Conservation (phyloP, 2,797 vertebrate genomes). For the Crax fasciolata region DNA sequence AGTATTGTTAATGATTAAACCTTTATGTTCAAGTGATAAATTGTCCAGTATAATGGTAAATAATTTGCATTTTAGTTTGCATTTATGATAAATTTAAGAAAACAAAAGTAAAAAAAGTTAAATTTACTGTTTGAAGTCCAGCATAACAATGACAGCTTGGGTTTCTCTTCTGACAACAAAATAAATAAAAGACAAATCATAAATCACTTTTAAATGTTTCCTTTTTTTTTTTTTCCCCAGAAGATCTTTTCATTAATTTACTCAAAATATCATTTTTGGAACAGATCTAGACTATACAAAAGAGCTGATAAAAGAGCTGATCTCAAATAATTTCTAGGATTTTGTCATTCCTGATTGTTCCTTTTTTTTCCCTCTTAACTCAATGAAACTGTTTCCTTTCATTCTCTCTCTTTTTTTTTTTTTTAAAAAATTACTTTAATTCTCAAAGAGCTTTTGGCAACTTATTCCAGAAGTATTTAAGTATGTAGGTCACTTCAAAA, state of each 20-base stretch:
- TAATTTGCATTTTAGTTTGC: background rate
- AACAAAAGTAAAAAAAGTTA: background rate
- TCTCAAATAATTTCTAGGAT: background rate
- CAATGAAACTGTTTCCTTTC: background rate
- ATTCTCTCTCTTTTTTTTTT: too few relatives aligned
- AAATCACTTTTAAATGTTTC: background rate
- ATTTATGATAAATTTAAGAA: background rate
- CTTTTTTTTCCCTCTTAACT: background rate
- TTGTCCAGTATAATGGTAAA: background rate
- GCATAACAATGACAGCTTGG: background rate
- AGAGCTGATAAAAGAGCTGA: accelerated
- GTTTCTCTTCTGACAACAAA: background rate
- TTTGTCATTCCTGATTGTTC: background rate
- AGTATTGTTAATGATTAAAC: background rate
- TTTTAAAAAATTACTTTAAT: background rate
- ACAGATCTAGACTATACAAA: background rate
- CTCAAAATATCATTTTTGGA: background rate
- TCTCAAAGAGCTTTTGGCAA: background rate
- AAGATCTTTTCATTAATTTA: background rate
- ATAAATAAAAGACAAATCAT: background rate
- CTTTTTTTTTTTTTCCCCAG: background rate
- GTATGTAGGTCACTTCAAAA: too few relatives aligned
- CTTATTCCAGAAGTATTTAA: background rate
- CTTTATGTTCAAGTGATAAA: background rate
- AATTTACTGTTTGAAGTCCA: background rate